These are phyloP conservation scores for Psophia crepitans DNA, from an alignment of 2,113 vertebrate genomes.

Conservation along the genomic window DNA sequence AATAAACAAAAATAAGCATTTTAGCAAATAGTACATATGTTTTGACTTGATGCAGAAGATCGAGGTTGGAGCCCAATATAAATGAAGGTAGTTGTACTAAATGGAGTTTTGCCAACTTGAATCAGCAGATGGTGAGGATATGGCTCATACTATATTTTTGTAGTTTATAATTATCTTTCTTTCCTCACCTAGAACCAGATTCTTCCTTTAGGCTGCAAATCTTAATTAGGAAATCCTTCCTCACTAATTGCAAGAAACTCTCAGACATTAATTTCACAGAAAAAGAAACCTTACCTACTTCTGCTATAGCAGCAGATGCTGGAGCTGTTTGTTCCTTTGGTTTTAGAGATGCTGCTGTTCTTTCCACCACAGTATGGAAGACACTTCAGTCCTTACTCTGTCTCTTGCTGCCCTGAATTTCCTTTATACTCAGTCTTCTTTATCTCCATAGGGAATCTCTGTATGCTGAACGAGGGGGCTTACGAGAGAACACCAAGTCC, in stretches of 20 bases:
- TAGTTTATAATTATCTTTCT: conserved; percentile 35
- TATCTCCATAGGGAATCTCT: neutral
- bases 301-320: neutral
- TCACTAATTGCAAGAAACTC: neutral
- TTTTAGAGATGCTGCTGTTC: neutral
- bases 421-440: neutral
- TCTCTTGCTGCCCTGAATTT: conserved; percentile 4
- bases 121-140: conserved; percentile 38
- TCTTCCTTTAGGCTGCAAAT: conserved; percentile 33
- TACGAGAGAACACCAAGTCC: neutral
- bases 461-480: neutral
- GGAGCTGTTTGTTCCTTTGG: neutral
- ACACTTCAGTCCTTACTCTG: neutral
- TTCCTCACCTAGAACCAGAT: conserved; percentile 27
- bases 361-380: neutral
- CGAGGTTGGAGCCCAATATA: neutral
- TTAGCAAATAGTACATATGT: neutral
- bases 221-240: conserved; percentile 34
- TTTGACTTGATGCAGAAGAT: neutral
- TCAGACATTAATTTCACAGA: neutral
- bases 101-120: conserved; percentile 8
- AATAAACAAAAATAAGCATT: neutral
- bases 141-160: neutral
- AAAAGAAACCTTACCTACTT: conserved; percentile 43
- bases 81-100: conserved; percentile 16